These are phyloP conservation scores for Macrobrachium rosenbergii DNA, from an alignment of 1,140 invertebrate species.

Conservation along the genomic window DNA sequence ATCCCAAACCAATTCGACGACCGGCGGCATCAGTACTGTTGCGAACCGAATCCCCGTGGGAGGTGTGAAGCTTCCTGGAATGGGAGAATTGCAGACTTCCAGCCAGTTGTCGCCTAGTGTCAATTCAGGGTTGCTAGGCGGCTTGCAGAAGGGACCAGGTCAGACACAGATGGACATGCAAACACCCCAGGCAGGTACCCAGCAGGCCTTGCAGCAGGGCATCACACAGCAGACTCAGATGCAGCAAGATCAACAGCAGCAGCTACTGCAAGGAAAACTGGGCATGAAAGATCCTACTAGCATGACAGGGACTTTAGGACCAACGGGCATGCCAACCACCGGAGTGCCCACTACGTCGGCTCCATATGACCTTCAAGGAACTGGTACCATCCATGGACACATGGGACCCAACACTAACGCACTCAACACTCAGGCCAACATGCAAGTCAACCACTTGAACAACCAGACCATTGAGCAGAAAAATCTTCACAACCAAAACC, in stretches of 20 bases:
- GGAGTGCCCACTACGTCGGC: slow-evolving; percentile 2
- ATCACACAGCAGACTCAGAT: background rate
- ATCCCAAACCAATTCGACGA: slow-evolving; percentile 25
- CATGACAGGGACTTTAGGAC: too few species aligned
- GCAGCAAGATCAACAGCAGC: slow-evolving; percentile 44
- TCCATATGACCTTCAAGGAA: background rate
- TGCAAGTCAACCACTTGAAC: slow-evolving; percentile 31
- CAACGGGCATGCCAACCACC: background rate
- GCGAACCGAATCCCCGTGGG: slow-evolving; percentile 35
- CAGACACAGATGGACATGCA: slow-evolving; percentile 26
- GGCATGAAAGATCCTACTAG: background rate
- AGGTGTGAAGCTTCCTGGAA: slow-evolving; percentile 45
- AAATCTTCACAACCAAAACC: background rate
- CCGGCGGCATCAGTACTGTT: background rate
- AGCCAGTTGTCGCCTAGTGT: slow-evolving; percentile 22
- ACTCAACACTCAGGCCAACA: slow-evolving; percentile 19
- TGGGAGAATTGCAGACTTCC: slow-evolving; percentile 44
- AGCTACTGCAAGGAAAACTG: slow-evolving; percentile 9
- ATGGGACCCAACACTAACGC: slow-evolving; percentile 33
- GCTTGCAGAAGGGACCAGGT: slow-evolving; percentile 8
- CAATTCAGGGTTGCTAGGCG: slow-evolving; percentile 16
- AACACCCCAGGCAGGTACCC: background rate
- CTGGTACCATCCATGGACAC: background rate
- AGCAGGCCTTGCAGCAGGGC: slow-evolving; percentile 12
- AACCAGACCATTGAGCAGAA: slow-evolving; percentile 23